Conservation (phyloP, 2,888 invertebrate genomes). For the Rhagonycha lutea region DNA sequence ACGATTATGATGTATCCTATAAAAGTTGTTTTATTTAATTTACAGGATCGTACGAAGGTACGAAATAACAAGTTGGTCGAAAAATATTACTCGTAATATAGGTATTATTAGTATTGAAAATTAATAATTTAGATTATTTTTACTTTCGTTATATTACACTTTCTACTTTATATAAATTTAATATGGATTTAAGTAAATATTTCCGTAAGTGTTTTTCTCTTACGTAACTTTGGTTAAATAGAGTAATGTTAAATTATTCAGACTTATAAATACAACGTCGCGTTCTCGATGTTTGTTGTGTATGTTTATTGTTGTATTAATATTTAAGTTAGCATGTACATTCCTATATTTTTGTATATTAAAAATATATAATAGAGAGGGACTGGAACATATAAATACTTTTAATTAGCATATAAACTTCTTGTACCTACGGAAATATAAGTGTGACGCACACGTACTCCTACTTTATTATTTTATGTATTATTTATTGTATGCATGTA, state of each 20-base stretch:
- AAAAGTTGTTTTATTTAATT: background rate
- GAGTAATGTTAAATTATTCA: background rate
- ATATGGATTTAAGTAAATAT: background rate
- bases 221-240: background rate
- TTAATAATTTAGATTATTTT: no score
- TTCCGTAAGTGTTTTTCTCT: background rate
- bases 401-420: constrained; percentile 26
- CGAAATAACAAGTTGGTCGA: no score
- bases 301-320: background rate
- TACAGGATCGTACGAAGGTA: background rate
- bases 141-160: background rate
- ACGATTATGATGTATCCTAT: background rate
- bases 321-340: background rate
- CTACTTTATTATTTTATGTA: constrained; percentile 29
- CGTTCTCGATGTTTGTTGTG: background rate
- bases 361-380: background rate
- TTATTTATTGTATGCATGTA: constrained; percentile 25
- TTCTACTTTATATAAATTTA: background rate
- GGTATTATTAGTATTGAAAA: background rate
- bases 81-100: no score
- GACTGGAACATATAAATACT: background rate
- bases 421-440: constrained; percentile 26
- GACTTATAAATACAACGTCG: background rate
- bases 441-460: constrained; percentile 29
- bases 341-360: background rate